Evolutionary conservation across 2,113 vertebrate genomes (phyloP).

Genomic region (Oenanthe melanoleuca): DNA sequence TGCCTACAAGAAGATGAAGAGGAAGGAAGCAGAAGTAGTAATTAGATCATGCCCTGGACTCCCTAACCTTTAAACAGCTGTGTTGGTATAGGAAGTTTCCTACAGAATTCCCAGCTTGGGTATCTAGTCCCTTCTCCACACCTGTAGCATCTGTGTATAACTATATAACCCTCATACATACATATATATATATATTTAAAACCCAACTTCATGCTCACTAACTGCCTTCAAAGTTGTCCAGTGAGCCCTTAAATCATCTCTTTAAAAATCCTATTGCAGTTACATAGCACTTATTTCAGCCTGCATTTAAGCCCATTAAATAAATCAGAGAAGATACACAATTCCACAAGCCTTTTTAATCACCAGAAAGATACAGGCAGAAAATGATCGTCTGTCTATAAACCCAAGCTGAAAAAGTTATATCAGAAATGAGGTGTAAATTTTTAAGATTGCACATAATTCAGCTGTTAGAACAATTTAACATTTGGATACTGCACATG

Average conservation of each 20-base stretch:
- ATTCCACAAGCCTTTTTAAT: neutral
- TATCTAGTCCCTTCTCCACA: neutral
- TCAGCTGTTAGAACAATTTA: conserved; percentile 55
- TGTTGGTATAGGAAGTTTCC: neutral
- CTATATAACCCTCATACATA: too few relatives aligned
- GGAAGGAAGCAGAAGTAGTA: neutral
- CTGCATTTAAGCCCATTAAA: neutral
- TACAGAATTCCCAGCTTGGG: neutral
- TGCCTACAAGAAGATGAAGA: neutral
- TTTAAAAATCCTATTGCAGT: neutral
- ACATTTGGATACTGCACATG: conserved; percentile 40
- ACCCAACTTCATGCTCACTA: neutral
- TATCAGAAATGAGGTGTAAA: conserved; percentile 38
- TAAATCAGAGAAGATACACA: neutral
- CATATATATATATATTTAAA: neutral
- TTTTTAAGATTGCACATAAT: conserved; percentile 47
- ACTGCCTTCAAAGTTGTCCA: neutral
- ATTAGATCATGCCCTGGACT: neutral
- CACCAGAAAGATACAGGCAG: neutral
- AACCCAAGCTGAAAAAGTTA: conserved; percentile 32
- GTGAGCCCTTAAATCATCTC: neutral
- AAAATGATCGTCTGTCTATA: neutral
- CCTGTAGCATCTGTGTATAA: neutral
- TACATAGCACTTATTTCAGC: neutral
- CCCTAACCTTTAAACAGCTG: neutral